phyloP scores from a whole-genome alignment of 2,888 invertebrate genomes.

The Xestia rhomboidea region DNA sequence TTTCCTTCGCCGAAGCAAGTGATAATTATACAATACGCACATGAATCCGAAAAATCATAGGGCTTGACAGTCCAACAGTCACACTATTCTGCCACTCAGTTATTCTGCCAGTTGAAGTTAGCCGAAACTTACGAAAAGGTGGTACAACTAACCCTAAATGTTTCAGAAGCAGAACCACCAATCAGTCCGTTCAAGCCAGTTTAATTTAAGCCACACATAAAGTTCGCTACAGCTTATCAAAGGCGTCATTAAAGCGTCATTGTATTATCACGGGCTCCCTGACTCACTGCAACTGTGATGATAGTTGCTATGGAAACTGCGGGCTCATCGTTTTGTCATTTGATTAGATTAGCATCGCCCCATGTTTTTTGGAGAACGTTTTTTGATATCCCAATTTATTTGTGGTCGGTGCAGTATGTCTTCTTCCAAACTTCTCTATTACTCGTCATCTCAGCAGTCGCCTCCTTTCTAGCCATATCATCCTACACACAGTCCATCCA shows the following conservation, averaged over 20 bases:
- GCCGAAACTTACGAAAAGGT: not conserved
- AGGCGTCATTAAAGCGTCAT: constrained; percentile 23
- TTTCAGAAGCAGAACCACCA: not conserved
- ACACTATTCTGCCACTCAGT: too few relatives aligned
- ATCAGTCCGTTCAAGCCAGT: not conserved
- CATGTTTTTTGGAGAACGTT: not conserved
- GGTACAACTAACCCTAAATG: too few relatives aligned
- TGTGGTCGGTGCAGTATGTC: too few relatives aligned
- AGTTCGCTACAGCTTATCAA: constrained; percentile 18
- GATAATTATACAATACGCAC: too few relatives aligned
- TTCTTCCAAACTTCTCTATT: too few relatives aligned
- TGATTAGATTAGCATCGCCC: constrained; percentile 21
- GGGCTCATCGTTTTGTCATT: constrained; percentile 30
- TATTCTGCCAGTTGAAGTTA: not conserved
- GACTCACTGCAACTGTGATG: constrained; percentile 21
- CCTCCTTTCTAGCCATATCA: too few relatives aligned
- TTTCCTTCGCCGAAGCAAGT: too few relatives aligned
- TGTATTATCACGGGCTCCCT: constrained; percentile 19
- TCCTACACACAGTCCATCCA: too few relatives aligned
- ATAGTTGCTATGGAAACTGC: constrained; percentile 44
- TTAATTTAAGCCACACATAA: constrained; percentile 13
- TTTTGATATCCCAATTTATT: not conserved
- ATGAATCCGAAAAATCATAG: too few relatives aligned
- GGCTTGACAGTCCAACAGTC: too few relatives aligned
- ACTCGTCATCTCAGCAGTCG: too few relatives aligned